Conservation (phyloP, 35 echinoderm and acorn worm species). For the Holothuria glaberrima region DNA sequence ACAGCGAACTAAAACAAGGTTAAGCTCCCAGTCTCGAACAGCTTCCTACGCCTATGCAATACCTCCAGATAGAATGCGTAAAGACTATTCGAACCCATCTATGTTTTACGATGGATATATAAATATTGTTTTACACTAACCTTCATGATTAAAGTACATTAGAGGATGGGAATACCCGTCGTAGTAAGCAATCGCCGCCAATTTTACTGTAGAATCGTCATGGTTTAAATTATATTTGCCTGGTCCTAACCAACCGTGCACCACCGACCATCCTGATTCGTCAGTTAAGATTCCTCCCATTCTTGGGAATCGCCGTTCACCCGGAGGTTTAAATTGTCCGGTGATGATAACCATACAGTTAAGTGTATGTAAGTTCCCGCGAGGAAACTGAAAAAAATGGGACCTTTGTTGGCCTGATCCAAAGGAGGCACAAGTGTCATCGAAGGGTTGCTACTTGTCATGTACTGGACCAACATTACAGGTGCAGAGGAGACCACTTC, state of each 20-base stretch:
- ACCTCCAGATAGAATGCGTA: no score
- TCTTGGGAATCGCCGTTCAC: background rate
- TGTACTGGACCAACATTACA: slow-evolving; percentile 27
- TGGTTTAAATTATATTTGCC: background rate
- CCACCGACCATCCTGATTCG: background rate
- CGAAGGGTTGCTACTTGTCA: background rate
- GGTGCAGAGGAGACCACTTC: background rate
- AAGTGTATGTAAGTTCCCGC: background rate
- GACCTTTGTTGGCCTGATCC: slow-evolving; percentile 1
- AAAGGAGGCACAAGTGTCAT: slow-evolving; percentile 13
- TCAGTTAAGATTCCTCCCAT: background rate
- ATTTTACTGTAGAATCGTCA: background rate
- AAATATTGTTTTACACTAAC: background rate
- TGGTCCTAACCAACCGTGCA: background rate
- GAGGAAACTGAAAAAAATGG: background rate
- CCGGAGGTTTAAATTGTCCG: background rate
- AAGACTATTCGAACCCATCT: no score
- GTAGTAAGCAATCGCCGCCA: background rate
- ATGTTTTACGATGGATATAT: no score
- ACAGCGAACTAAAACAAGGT: no score
- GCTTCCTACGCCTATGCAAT: no score
- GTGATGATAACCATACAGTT: background rate
- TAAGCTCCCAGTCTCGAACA: no score
- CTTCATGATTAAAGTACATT: background rate
- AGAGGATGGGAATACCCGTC: background rate